phyloP scores from a whole-genome alignment of 92 coral and sea anemone genomes.

The Isaurus tuberculatus region DNA sequence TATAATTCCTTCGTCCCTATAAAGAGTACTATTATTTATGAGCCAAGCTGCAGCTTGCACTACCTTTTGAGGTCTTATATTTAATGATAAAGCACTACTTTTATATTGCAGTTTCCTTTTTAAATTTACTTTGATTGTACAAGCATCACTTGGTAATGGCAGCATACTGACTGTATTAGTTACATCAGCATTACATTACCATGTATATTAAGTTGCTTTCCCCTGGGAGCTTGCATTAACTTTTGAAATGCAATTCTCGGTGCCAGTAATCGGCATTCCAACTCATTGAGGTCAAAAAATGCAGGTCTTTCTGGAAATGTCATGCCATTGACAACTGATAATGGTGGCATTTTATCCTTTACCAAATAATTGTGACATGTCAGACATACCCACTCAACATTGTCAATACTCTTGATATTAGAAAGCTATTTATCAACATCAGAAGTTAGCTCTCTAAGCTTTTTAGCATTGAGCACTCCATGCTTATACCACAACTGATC shows the following conservation, averaged over 20 bases:
- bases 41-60: constrained; percentile 57
- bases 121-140: constrained; percentile 60
- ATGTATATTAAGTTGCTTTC: too few relatives aligned
- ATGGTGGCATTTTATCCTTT: constrained; percentile 61
- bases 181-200: constrained; percentile 58
- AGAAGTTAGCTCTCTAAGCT: constrained; percentile 34
- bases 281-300: constrained; percentile 52
- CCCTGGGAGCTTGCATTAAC: constrained; percentile 67
- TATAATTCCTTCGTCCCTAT: constrained; percentile 49
- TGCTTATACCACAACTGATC: constrained; percentile 55
- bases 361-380: constrained; percentile 56
- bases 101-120: constrained; percentile 54
- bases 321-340: constrained; percentile 38
- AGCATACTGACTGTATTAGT: constrained; percentile 48
- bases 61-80: constrained; percentile 56
- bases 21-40: constrained; percentile 45
- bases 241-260: constrained; percentile 60
- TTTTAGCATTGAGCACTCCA: constrained; percentile 51
- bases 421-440: constrained; percentile 48
- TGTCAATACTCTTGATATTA: constrained; percentile 29
- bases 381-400: constrained; percentile 52
- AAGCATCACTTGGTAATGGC: constrained; percentile 50
- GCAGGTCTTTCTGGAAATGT: constrained; percentile 35
- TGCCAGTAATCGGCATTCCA: constrained; percentile 58
- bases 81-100: constrained; percentile 58